Conservation (phyloP, 2,113 vertebrate genomes). For the Corythoichthys haematopterus region DNA sequence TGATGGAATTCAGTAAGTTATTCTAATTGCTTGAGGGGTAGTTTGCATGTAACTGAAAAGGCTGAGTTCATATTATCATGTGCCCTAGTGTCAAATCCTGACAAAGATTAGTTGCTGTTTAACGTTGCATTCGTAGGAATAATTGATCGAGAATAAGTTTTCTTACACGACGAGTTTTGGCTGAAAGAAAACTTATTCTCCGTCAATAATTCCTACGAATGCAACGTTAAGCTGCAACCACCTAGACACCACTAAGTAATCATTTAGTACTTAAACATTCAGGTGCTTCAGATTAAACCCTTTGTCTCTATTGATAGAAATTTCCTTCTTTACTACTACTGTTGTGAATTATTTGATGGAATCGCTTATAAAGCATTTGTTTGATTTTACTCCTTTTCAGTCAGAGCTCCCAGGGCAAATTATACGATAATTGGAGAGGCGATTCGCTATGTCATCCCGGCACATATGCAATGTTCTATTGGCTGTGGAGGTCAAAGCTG, state of each 20-base stretch:
- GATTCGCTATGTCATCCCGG: constrained; percentile 82
- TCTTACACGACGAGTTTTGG: no score
- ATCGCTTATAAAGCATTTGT: background rate
- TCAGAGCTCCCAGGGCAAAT: constrained; percentile 78
- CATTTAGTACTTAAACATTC: constrained; percentile 25
- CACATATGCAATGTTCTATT: constrained; percentile 84
- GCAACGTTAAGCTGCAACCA: no score
- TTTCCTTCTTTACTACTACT: background rate
- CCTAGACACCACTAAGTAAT: constrained; percentile 31
- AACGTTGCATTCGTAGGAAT: no score
- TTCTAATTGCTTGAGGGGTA: background rate
- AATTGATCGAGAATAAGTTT: no score
- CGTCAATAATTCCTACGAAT: no score
- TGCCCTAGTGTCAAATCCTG: constrained; percentile 8
- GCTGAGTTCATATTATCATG: background rate
- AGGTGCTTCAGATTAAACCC: constrained; percentile 13
- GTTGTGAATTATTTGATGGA: background rate
- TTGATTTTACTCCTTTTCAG: constrained; percentile 41
- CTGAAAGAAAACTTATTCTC: no score
- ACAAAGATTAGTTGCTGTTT: constrained; percentile 34
- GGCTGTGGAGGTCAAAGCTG: constrained; percentile 85
- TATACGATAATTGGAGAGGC: constrained; percentile 87
- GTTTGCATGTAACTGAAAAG: background rate
- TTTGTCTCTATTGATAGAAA: constrained; percentile 1
- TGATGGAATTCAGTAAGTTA: constrained; percentile 66